Evolutionary conservation across 92 coral and sea anemone species (phyloP).

Genomic region (Parazoanthus darwini): DNA sequence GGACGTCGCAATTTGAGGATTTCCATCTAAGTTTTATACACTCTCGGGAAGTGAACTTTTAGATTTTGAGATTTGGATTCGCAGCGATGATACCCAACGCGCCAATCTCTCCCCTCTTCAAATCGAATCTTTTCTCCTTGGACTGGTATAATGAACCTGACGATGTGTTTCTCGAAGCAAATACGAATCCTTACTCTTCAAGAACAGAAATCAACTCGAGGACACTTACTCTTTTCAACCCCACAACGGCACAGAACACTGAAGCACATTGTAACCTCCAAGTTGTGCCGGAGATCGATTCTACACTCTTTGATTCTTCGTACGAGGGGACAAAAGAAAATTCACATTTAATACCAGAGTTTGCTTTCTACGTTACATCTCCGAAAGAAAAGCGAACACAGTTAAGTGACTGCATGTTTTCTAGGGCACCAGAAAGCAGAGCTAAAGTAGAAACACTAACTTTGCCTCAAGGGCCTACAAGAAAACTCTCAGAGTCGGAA

Average conservation of each 20-base stretch:
- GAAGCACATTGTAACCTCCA: slow-evolving; percentile 2
- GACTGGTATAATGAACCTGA: slow-evolving; percentile 4
- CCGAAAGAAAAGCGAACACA: slow-evolving; percentile 24
- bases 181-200: not conserved
- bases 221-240: not conserved
- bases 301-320: not conserved
- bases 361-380: slow-evolving; percentile 14
- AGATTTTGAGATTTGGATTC: not conserved
- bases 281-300: slow-evolving; percentile 36
- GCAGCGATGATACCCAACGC: slow-evolving; percentile 16
- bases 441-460: not conserved
- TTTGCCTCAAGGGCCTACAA: not conserved
- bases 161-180: slow-evolving; percentile 31
- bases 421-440: not conserved
- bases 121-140: slow-evolving; percentile 18
- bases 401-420: slow-evolving; percentile 20
- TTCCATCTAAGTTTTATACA: not conserved
- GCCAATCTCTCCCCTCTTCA: slow-evolving; percentile 31
- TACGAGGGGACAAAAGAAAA: not conserved
- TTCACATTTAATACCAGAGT: not conserved
- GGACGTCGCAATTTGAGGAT: not conserved
- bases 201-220: not conserved
- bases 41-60: not conserved
- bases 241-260: not conserved
- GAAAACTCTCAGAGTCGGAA: slow-evolving; percentile 39